Base-by-base conservation (phyloP, 2,113 vertebrate genomes). In the Pangasianodon gigas region DNA sequence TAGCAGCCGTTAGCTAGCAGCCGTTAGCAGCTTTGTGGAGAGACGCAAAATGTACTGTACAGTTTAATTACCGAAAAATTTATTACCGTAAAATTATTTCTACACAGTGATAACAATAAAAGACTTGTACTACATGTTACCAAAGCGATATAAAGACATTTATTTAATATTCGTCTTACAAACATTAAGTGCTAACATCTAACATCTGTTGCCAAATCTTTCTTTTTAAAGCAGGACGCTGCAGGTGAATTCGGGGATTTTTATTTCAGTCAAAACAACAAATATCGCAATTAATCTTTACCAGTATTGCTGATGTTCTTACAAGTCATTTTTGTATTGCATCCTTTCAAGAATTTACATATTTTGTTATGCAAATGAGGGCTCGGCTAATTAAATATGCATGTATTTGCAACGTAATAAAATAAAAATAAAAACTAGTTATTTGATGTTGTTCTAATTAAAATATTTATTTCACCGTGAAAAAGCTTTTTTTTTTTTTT, bases 1-100 rank as follows among this genome's bases (percentile, higher is more conserved):
- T 26, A 18, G 2, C 60, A 84, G 32, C 48, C 2, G 29, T 67
- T 69, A 81, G 46, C 46, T 16, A 54, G 51, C 67, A 19, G 0
- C 32, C 51, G 79, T 81, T 81, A 82, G 79, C 52, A 58, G n/a
- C 51, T 83, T 58, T 56, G n/a, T 37, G n/a, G 14, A 82, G 52
- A 83, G 18, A 58, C 52, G 8, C 4, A 29, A 0, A 14, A 84
- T 84, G 4, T 24, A 24, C 19, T 37, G n/a, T 41, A 54, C 16
- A 16, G 11, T 29, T 56, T 56, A 37, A 82, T 56, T 54, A 37
- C 16, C 7, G 79, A 32, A 29, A n/a, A 81, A 37, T 37, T 37
- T 37, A 37, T 37, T 37, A 37, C 37, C 37, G 37, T 37, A 37
- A 37, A 37, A 37, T 37, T 79, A 29, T 54, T 83, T 21, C 3